phyloP scores from a whole-genome alignment of 2,797 vertebrate species.

The Scarus forsteni region DNA sequence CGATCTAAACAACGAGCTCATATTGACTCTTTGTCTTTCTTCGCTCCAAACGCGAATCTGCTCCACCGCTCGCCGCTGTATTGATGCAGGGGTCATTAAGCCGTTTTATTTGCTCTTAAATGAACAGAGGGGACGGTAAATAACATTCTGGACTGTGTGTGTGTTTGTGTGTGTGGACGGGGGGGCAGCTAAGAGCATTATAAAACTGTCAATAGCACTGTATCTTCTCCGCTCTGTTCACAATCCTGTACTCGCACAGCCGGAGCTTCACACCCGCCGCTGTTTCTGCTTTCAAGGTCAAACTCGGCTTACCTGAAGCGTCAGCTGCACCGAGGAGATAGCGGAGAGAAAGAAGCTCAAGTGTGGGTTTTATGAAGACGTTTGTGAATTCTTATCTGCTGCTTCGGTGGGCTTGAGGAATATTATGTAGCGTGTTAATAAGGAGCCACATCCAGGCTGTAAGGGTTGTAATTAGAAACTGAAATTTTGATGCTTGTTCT shows the following conservation, averaged over 20 bases:
- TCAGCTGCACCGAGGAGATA: conserved; percentile 64
- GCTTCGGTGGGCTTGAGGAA: not conserved
- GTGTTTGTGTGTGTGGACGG: conserved; percentile 30
- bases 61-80: not conserved
- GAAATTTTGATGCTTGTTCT: no score
- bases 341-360: not conserved
- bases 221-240: conserved; percentile 3
- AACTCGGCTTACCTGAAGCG: conserved; percentile 60
- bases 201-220: conserved; percentile 25
- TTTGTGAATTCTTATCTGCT: not conserved
- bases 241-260: conserved; percentile 9
- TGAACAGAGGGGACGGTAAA: conserved; percentile 42
- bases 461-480: no score
- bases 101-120: conserved; percentile 37
- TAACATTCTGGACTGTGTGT: conserved; percentile 18
- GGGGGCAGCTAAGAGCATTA: conserved; percentile 33
- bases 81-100: conserved; percentile 36
- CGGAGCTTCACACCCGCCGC: conserved; percentile 22
- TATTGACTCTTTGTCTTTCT: not conserved
- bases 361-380: conserved; percentile 7
- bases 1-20: conserved; percentile 28
- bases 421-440: not conserved
- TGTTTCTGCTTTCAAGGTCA: conserved; percentile 72
- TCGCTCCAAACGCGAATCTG: not conserved
- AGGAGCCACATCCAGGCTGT: no score